A percentile compares a stretch with the other conserved stretches of the same genome.
These are phyloP conservation scores for Standfussiana lucernea DNA, from an alignment of 2,888 invertebrate genomes.

Conservation along the genomic window DNA sequence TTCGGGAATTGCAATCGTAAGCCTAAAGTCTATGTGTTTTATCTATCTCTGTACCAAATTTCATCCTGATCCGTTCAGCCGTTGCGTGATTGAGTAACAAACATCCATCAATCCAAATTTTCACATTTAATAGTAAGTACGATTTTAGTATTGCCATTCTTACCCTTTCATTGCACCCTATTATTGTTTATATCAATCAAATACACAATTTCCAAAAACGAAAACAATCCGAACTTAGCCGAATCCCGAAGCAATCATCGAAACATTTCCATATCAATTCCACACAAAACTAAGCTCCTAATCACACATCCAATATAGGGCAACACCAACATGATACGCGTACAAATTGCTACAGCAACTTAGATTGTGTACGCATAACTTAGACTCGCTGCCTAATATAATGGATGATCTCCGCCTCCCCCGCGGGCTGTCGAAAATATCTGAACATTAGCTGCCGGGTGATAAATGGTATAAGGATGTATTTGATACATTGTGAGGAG, in stretches of 20 bases:
- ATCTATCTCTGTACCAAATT: too few relatives aligned
- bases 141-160: too few relatives aligned
- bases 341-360: constrained; percentile 66
- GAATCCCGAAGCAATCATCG: not conserved
- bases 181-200: not conserved
- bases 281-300: constrained; percentile 9
- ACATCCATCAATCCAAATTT: too few relatives aligned
- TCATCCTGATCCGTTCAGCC: too few relatives aligned
- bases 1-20: too few relatives aligned
- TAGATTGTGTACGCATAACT: constrained; percentile 72
- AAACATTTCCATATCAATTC: constrained; percentile 11
- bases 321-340: constrained; percentile 30
- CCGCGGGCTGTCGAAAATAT: constrained; percentile 65
- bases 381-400: constrained; percentile 65
- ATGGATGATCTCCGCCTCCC: constrained; percentile 55
- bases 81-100: too few relatives aligned
- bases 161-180: not conserved
- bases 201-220: not conserved
- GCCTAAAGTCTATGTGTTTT: too few relatives aligned
- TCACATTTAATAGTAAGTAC: too few relatives aligned
- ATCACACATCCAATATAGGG: constrained; percentile 39
- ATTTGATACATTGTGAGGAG: constrained; percentile 50
- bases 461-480: constrained; percentile 61
- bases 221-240: constrained; percentile 1
- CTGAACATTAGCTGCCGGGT: constrained; percentile 62